Conservation (phyloP, 1,140 invertebrate species). For the Nylanderia fulva region DNA sequence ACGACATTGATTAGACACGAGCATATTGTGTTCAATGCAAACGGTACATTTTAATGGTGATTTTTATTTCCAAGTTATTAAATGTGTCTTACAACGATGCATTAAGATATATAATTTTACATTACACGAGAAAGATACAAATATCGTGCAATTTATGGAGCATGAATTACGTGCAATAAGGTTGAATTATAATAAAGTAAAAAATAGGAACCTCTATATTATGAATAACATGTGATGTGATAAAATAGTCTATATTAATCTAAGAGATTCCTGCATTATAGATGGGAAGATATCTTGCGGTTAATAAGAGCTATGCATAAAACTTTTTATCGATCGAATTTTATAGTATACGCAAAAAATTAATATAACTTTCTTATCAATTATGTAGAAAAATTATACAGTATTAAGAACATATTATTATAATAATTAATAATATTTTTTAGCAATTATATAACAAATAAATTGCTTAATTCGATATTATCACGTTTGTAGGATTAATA, state of each 20-base stretch:
- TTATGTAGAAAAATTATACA: neutral
- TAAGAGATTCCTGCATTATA: neutral
- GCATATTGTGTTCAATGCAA: neutral
- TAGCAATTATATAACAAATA: neutral
- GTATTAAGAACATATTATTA: neutral
- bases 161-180: neutral
- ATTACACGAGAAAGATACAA: too few relatives aligned
- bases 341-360: neutral
- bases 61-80: neutral
- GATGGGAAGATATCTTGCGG: neutral
- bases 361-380: neutral
- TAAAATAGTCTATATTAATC: neutral
- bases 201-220: neutral
- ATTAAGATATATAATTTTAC: neutral
- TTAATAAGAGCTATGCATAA: neutral
- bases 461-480: neutral
- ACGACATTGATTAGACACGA: constrained; percentile 50
- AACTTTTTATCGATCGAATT: neutral
- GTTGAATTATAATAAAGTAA: neutral
- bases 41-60: neutral
- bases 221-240: neutral
- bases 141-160: too few relatives aligned
- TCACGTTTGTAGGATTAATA: neutral
- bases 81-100: neutral
- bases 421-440: neutral